Evolutionary conservation across 64 coral and sea anemone genomes (phyloP), one percentile per base, ranked within the genome.

Genomic region (Montipora capricornis): DNA sequence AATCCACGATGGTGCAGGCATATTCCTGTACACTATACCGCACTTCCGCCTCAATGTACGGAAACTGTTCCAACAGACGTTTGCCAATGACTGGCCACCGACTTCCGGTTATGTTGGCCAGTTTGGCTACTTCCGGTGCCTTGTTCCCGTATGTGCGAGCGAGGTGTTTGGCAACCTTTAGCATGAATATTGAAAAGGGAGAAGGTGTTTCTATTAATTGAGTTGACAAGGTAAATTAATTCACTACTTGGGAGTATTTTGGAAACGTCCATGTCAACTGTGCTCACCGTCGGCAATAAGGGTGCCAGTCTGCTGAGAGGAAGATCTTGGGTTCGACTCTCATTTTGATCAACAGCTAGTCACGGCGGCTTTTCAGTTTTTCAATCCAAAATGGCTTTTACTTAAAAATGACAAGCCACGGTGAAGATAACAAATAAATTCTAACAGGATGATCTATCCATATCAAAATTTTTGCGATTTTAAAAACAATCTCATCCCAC

Each of bases 31-130:
- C 57, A 45, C 95, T 92, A 15, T 96, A 99, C n/a, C 87, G 71
- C 14, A 93, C 76, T 88, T 99, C 98, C 19, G 98, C 98, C 75
- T 99, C 98, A 47, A 99, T 99, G 61, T 99, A 94, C 1, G 98
- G 98, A 77, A 99, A 99, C 46, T 96, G 78, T 76, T 93, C 88
- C 45, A 89, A 79, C 0, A 99, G 82, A 92, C 95, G 87, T 19
- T 92, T 92, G 5, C 96, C 96, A 48, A 98, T 81, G 5, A 98
- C 82, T 9, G 96, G 96, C 96, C 96, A 98, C 4, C 96, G 90
- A 79, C 95, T 92, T 48, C 98, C 98, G 22, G 95, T 96, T 45
- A 96, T 45, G 78, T 69, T 92, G 20, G 94, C 92, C 12, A 96
- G 61, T 74, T 91, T 95, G 64, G 89, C 92, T 8, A 99, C 98